Conservation (phyloP, 92 coral and sea anemone genomes). For the Palythoa caribaeorum region DNA sequence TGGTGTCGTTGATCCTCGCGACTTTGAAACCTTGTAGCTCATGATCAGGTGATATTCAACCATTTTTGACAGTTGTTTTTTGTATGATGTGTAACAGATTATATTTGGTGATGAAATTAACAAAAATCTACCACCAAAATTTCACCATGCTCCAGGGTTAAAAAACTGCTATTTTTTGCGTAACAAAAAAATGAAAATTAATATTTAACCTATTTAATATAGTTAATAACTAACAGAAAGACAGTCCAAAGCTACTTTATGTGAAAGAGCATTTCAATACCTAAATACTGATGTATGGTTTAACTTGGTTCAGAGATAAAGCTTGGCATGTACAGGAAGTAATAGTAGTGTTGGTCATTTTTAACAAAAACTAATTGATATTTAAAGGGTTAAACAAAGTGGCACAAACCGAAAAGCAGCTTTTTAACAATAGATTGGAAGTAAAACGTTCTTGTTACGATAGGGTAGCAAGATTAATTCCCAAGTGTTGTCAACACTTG, state of each 20-base stretch:
- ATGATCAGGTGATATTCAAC: conserved; percentile 19
- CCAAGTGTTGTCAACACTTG: not conserved
- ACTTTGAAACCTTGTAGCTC: not conserved
- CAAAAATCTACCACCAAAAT: conserved; percentile 4
- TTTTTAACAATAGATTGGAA: conserved; percentile 23
- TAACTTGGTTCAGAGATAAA: conserved; percentile 13
- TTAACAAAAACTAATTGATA: conserved; percentile 1
- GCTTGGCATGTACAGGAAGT: conserved; percentile 17
- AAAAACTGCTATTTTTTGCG: not conserved
- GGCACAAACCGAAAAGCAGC: conserved; percentile 6
- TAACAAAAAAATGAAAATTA: conserved; percentile 5
- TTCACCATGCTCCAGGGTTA: conserved; percentile 8
- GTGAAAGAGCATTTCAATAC: conserved; percentile 20
- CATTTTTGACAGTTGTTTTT: conserved; percentile 7
- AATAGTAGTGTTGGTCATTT: conserved; percentile 9
- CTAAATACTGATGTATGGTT: conserved; percentile 26
- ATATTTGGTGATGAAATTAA: not conserved
- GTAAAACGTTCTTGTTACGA: conserved; percentile 9
- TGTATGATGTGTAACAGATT: conserved; percentile 6
- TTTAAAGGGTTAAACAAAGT: not conserved
- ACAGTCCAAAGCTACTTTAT: conserved; percentile 1
- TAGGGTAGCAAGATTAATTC: conserved; percentile 5
- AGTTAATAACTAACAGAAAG: conserved; percentile 11
- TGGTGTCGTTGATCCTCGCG: not conserved
- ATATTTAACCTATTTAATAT: conserved; percentile 6